phyloP scores from a whole-genome alignment of 2,888 invertebrate genomes.

The Hirtodrosophila alboralis region DNA sequence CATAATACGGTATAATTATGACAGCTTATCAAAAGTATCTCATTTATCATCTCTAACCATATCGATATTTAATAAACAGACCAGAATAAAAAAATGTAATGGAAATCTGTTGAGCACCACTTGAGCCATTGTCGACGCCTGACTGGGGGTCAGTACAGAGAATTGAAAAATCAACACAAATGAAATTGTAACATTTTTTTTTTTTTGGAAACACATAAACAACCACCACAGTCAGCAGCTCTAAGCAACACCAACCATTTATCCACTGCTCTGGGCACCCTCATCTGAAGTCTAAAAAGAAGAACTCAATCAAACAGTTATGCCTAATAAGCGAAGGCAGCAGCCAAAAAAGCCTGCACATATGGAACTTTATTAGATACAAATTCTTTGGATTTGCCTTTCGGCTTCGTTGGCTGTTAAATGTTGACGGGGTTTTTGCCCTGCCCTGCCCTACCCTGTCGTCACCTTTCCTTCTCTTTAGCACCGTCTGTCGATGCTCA shows the following conservation, averaged over 20 bases:
- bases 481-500: slow-evolving; percentile 53
- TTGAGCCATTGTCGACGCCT: slow-evolving; percentile 34
- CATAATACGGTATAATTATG: slow-evolving; percentile 30
- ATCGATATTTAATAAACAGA: slow-evolving; percentile 51
- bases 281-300: slow-evolving; percentile 30
- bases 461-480: slow-evolving; percentile 1
- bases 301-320: slow-evolving; percentile 69
- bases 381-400: slow-evolving; percentile 63
- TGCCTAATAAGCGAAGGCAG: slow-evolving; percentile 62
- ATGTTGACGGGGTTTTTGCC: no score
- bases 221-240: slow-evolving; percentile 50
- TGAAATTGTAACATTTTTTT: slow-evolving; percentile 60
- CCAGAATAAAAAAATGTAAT: slow-evolving; percentile 13
- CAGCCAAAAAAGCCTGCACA: slow-evolving; percentile 42
- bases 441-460: background rate
- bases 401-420: slow-evolving; percentile 35
- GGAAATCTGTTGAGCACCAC: slow-evolving; percentile 43
- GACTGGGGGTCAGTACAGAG: slow-evolving; percentile 21
- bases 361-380: slow-evolving; percentile 79
- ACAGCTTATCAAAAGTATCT: slow-evolving; percentile 50
- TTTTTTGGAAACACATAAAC: slow-evolving; percentile 39
- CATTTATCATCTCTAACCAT: slow-evolving; percentile 18
- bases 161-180: slow-evolving; percentile 53
- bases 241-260: slow-evolving; percentile 29
- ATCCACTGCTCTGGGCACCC: slow-evolving; percentile 56